A percentile compares a stretch with the other conserved stretches of the same genome.
Evolutionary conservation across 2,888 invertebrate species (phyloP).

Genomic region (Clanis bilineata): DNA sequence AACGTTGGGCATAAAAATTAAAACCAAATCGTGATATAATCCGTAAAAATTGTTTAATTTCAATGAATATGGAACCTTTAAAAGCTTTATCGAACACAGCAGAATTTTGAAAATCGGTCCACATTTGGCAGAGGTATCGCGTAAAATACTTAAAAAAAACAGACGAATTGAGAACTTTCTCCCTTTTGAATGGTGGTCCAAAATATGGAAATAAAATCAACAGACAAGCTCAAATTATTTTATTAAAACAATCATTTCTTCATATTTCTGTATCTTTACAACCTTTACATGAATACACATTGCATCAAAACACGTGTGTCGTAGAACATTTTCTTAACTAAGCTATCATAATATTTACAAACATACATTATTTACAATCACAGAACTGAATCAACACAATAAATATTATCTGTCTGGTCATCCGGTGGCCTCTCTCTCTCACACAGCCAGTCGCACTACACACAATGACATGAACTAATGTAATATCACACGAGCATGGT

Average conservation of each 20-base stretch:
- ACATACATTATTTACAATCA: conserved; percentile 70
- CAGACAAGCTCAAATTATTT: conserved; percentile 35
- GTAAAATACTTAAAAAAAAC: no score
- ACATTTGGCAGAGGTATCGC: no score
- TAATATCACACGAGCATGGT: conserved; percentile 66
- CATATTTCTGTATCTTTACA: conserved; percentile 51
- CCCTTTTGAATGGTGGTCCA: no score
- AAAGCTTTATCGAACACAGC: no score
- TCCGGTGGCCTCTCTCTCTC: conserved; percentile 28
- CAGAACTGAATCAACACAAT: conserved; percentile 50
- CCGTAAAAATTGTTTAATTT: no score
- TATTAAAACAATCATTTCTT: conserved; percentile 61
- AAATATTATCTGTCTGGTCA: conserved; percentile 37
- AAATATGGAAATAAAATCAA: background rate
- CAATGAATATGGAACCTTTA: no score
- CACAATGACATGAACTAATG: conserved; percentile 47
- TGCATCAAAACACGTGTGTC: conserved; percentile 29
- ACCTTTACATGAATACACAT: conserved; percentile 68
- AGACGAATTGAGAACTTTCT: no score
- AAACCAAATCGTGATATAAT: no score
- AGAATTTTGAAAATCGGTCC: no score
- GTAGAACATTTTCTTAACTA: conserved; percentile 50
- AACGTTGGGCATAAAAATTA: no score
- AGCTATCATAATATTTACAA: conserved; percentile 71
- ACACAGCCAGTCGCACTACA: conserved; percentile 31